Percentiles rank a stretch among this genome's conserved stretches.
These are phyloP conservation scores for Enteromius mattozi DNA, from an alignment of 2,797 vertebrate genomes.

Conservation along the genomic window DNA sequence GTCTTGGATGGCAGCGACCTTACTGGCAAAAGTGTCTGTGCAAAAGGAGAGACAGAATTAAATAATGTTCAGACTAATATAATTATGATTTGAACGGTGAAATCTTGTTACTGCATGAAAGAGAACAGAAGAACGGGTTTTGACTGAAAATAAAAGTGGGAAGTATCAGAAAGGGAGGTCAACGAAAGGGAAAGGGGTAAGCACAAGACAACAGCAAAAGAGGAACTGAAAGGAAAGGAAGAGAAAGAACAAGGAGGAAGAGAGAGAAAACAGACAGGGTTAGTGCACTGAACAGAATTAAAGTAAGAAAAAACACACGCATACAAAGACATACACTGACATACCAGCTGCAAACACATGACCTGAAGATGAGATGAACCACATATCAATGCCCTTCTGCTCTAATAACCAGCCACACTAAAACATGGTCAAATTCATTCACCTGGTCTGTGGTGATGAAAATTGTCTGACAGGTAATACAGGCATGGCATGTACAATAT, in stretches of 20 bases:
- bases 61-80: not conserved
- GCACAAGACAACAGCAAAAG: not conserved
- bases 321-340: constrained; percentile 19
- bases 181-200: not conserved
- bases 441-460: not conserved
- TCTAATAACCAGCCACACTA: not conserved
- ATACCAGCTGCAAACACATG: not conserved
- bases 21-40: constrained; percentile 87
- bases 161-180: not conserved
- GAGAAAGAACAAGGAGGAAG: constrained; percentile 18
- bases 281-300: not conserved
- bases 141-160: not conserved
- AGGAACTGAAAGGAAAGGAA: constrained; percentile 24
- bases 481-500: not conserved
- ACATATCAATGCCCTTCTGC: not conserved
- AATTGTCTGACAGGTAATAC: not conserved
- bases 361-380: not conserved
- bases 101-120: not conserved
- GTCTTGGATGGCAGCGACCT: constrained; percentile 88
- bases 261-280: constrained; percentile 13
- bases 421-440: not conserved
- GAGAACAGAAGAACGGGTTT: not conserved
- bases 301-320: not conserved
- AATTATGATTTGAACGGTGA: not conserved
- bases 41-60: not conserved